Evolutionary conservation across 2,888 invertebrate genomes (phyloP).

Genomic region (Chrysolina oricalcia): DNA sequence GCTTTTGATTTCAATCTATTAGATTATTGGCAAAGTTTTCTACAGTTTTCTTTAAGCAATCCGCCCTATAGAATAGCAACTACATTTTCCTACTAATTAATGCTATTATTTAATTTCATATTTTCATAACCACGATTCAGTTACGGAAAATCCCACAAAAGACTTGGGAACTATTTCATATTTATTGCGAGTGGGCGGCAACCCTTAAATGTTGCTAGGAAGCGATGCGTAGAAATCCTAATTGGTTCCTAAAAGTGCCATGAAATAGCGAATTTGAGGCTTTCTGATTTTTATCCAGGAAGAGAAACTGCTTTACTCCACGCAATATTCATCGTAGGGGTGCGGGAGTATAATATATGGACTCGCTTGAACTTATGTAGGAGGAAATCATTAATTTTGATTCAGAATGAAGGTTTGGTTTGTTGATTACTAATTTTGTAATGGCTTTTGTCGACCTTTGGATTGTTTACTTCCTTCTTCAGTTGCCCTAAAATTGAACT

Average conservation of each 20-base stretch:
- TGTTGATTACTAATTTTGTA: background rate
- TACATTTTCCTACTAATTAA: too few relatives aligned
- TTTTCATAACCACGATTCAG: too few relatives aligned
- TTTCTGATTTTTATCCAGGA: background rate
- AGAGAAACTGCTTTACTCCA: background rate
- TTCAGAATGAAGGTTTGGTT: background rate
- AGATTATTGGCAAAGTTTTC: too few relatives aligned
- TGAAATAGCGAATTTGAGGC: background rate
- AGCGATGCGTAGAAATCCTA: background rate
- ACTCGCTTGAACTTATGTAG: background rate
- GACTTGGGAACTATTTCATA: background rate
- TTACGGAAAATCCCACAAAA: too few relatives aligned
- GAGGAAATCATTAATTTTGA: background rate
- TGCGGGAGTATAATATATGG: background rate
- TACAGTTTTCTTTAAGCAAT: too few relatives aligned
- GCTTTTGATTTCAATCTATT: too few relatives aligned
- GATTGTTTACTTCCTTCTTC: too few relatives aligned
- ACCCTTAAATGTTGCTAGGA: background rate
- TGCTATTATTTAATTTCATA: too few relatives aligned
- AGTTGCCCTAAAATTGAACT: too few relatives aligned
- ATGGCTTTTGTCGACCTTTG: too few relatives aligned
- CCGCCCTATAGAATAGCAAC: too few relatives aligned
- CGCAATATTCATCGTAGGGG: background rate
- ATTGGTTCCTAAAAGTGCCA: background rate
- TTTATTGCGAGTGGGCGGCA: background rate